These are phyloP conservation scores for Cryptoprocta ferox DNA, from an alignment of 2,797 vertebrate genomes.

Conservation along the genomic window DNA sequence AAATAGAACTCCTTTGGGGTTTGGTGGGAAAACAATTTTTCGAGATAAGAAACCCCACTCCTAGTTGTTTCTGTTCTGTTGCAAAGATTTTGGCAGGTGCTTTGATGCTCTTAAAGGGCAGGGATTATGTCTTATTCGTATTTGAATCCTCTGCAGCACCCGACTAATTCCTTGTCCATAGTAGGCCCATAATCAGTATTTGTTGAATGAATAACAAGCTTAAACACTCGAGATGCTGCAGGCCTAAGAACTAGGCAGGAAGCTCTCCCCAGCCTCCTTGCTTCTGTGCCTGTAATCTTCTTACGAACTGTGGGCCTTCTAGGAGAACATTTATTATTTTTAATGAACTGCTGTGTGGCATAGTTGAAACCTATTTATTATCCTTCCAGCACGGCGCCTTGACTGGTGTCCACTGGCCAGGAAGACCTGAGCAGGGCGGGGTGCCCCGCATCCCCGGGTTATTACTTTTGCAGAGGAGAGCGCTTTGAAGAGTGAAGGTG, in stretches of 20 bases:
- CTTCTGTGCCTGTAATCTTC: slow-evolving; percentile 30
- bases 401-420: slow-evolving; percentile 26
- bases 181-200: background rate
- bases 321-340: slow-evolving; percentile 79
- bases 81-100: background rate
- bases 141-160: background rate
- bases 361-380: slow-evolving; percentile 77
- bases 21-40: background rate
- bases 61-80: background rate
- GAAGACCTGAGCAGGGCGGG: slow-evolving; percentile 61
- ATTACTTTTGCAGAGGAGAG: slow-evolving; percentile 28
- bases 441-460: background rate
- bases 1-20: background rate
- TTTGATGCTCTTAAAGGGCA: background rate
- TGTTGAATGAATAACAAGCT: background rate
- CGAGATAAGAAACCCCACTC: background rate
- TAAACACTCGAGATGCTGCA: background rate
- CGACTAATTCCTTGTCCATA: background rate
- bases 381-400: slow-evolving; percentile 73
- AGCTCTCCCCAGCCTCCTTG: background rate
- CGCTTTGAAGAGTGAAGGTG: slow-evolving; percentile 49
- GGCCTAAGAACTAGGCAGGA: background rate
- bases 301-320: slow-evolving; percentile 64
- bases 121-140: background rate
- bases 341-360: slow-evolving; percentile 76